Percentiles rank a stretch among this genome's conserved stretches.
Evolutionary conservation across 1,140 invertebrate genomes (phyloP).

Genomic region (Drosophila yakuba): DNA sequence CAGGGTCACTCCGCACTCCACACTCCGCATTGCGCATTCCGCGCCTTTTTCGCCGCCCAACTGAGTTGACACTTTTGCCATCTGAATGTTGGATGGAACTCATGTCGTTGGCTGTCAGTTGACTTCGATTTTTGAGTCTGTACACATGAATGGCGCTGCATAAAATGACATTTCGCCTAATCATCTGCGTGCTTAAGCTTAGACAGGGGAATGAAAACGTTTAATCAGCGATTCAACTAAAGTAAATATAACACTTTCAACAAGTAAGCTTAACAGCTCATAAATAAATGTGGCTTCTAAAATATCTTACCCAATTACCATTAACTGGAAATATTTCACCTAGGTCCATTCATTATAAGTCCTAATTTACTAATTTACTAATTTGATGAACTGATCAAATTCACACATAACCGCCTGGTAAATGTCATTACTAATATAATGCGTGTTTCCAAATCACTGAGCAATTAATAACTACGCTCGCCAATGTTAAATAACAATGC

Average conservation of each 20-base stretch:
- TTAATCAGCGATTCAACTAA: too few relatives aligned
- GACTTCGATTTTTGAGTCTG: conserved; percentile 6
- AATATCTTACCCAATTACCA: too few relatives aligned
- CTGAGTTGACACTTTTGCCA: conserved; percentile 33
- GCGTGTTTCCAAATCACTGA: background rate
- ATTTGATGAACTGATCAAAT: too few relatives aligned
- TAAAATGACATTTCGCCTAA: conserved; percentile 10
- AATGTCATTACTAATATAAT: too few relatives aligned
- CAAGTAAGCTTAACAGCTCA: background rate
- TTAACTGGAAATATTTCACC: too few relatives aligned
- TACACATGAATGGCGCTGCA: background rate
- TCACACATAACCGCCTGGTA: too few relatives aligned
- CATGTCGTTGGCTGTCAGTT: conserved; percentile 18
- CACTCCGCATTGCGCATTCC: background rate
- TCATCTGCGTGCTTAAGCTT: background rate
- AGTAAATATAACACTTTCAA: too few relatives aligned
- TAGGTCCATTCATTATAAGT: too few relatives aligned
- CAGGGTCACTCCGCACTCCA: conserved; percentile 14
- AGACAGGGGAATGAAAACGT: background rate
- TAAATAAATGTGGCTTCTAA: too few relatives aligned
- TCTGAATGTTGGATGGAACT: background rate
- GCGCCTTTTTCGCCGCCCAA: background rate
- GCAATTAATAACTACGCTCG: conserved; percentile 5
- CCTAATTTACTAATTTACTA: too few relatives aligned
- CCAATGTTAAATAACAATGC: background rate